These are phyloP conservation scores for Diglossa cyanea DNA, from an alignment of 2,797 vertebrate species.

Conservation along the genomic window DNA sequence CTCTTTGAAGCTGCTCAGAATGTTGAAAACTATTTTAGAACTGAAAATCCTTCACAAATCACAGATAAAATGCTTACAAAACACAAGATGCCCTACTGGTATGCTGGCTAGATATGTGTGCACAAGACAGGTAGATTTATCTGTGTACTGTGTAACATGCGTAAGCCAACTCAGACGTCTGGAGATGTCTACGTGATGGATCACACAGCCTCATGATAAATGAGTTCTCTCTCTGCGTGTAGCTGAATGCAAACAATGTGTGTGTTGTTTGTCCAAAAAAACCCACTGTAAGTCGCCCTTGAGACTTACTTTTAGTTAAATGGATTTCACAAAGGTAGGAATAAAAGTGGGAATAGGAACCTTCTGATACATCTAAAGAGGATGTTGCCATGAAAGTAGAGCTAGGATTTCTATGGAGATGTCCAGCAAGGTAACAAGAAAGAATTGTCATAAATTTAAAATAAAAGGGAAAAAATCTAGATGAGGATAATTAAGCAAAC, in stretches of 20 bases:
- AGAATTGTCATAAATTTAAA: background rate
- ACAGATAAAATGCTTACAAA: background rate
- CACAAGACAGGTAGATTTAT: background rate
- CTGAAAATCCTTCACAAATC: background rate
- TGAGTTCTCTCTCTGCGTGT: background rate
- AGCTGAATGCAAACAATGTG: background rate
- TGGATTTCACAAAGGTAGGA: background rate
- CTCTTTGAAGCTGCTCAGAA: background rate
- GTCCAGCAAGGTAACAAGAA: background rate
- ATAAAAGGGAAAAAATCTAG: background rate
- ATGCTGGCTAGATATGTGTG: background rate
- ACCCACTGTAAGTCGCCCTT: background rate
- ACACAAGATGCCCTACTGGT: background rate
- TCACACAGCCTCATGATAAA: background rate
- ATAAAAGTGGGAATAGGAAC: background rate
- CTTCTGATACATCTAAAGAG: background rate
- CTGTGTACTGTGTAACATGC: background rate
- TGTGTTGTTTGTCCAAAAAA: background rate
- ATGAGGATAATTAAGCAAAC: background rate
- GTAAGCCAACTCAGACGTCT: background rate
- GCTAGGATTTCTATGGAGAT: background rate
- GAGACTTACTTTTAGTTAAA: background rate
- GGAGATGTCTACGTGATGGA: conserved; percentile 12
- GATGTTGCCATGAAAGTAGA: background rate
- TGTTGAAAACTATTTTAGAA: background rate